Conservation (phyloP, 2,113 vertebrate genomes). For the Hyla sarda region DNA sequence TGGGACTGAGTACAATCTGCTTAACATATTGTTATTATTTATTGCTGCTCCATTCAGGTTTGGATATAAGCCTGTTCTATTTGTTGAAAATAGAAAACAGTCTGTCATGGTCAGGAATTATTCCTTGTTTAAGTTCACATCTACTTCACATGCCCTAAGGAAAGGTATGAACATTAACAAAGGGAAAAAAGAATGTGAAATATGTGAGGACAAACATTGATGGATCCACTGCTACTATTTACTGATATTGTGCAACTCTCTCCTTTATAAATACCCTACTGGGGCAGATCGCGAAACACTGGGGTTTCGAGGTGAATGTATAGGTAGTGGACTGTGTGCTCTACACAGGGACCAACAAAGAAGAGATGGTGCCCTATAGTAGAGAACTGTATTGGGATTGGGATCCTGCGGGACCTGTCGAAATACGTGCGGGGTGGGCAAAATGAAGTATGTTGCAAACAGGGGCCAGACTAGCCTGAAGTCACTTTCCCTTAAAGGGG, state of each 20-base stretch:
- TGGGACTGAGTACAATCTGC: slow-evolving; percentile 28
- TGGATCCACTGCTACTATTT: neutral
- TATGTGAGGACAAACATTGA: neutral
- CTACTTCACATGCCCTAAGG: slow-evolving; percentile 20
- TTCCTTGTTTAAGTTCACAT: slow-evolving; percentile 29
- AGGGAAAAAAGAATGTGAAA: slow-evolving; percentile 14
- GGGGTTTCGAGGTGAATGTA: neutral
- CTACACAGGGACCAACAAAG: neutral
- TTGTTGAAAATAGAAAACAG: slow-evolving; percentile 46
- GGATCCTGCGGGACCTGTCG: too few relatives aligned
- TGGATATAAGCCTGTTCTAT: slow-evolving; percentile 48
- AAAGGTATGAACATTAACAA: slow-evolving; percentile 4
- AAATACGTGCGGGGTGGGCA: too few relatives aligned
- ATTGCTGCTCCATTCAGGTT: slow-evolving; percentile 32
- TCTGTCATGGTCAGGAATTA: slow-evolving; percentile 43
- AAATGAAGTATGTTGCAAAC: too few relatives aligned
- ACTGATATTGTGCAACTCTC: neutral
- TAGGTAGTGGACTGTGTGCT: neutral
- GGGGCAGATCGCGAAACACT: neutral
- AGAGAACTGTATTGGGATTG: too few relatives aligned
- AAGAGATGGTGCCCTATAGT: too few relatives aligned
- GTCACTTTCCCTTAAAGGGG: too few relatives aligned
- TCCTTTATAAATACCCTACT: neutral
- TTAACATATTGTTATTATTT: slow-evolving; percentile 55
- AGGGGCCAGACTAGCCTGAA: too few relatives aligned